Evolutionary conservation across 2,888 invertebrate species (phyloP).

Genomic region (Athalia cordata): DNA sequence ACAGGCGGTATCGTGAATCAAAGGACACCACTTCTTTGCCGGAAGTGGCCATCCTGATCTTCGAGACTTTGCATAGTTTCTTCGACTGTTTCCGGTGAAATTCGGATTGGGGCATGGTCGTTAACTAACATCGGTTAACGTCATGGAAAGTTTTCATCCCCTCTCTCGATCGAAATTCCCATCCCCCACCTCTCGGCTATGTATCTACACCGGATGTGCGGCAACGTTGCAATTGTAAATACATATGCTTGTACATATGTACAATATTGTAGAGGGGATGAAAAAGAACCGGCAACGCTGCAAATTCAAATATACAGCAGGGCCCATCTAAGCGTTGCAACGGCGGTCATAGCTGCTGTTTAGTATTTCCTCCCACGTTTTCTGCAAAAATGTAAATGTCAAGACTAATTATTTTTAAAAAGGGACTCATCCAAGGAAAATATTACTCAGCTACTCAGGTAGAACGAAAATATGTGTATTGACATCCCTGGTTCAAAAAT

Average conservation of each 20-base stretch:
- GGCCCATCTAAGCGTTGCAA: constrained; percentile 56
- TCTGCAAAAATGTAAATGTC: constrained; percentile 19
- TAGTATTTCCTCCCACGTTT: not conserved
- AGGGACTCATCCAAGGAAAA: no score
- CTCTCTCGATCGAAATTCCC: constrained; percentile 53
- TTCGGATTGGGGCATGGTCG: constrained; percentile 6
- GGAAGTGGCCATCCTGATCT: constrained; percentile 27
- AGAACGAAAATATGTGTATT: constrained; percentile 70
- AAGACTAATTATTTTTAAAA: not conserved
- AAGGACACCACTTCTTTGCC: not conserved
- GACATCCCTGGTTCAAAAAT: constrained; percentile 70
- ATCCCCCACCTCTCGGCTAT: constrained; percentile 59
- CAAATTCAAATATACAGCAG: constrained; percentile 69
- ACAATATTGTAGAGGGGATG: constrained; percentile 47
- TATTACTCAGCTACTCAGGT: no score
- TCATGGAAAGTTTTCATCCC: constrained; percentile 62
- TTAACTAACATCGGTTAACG: constrained; percentile 12
- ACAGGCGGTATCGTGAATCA: not conserved
- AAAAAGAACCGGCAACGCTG: constrained; percentile 71
- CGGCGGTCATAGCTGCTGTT: constrained; percentile 20
- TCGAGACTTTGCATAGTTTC: not conserved
- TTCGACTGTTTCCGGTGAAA: constrained; percentile 1
- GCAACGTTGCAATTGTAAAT: constrained; percentile 72
- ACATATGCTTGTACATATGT: constrained; percentile 58
- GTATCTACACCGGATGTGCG: constrained; percentile 66